A percentile compares a stretch with the other conserved stretches of the same genome.
Evolutionary conservation across 2,888 invertebrate genomes (phyloP).

Genomic region (Lypha dubia): DNA sequence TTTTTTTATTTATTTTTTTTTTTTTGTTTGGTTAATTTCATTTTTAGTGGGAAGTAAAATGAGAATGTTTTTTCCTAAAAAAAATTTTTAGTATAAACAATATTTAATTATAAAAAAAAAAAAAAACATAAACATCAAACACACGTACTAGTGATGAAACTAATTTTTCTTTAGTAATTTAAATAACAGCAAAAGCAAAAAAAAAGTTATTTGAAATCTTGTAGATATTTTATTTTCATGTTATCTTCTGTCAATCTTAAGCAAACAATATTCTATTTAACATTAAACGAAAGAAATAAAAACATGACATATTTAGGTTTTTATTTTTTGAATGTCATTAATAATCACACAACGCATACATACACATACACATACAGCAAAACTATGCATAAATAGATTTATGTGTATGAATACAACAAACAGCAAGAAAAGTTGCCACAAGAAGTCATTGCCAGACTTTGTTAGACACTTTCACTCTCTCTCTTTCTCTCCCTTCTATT

Average conservation of each 20-base stretch:
- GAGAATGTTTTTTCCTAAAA: background rate
- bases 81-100: no score
- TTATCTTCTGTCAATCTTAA: conserved; percentile 30
- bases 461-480: no score
- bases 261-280: conserved; percentile 38
- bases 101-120: background rate
- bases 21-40: background rate
- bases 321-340: conserved; percentile 62
- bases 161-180: conserved; percentile 5
- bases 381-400: background rate
- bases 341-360: no score
- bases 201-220: conserved; percentile 3
- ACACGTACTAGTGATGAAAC: background rate
- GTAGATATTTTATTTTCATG: conserved; percentile 1
- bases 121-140: background rate
- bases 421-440: background rate
- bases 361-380: background rate
- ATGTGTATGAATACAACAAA: background rate
- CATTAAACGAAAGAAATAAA: conserved; percentile 46
- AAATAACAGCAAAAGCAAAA: conserved; percentile 17
- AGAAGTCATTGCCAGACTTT: background rate
- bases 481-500: no score
- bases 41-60: background rate
- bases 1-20: no score
- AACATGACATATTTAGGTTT: conserved; percentile 58